A percentile compares a stretch with the other conserved stretches of the same genome.
phyloP scores from a whole-genome alignment of 2,797 vertebrate species.

The Chaenodraco wilsoni region DNA sequence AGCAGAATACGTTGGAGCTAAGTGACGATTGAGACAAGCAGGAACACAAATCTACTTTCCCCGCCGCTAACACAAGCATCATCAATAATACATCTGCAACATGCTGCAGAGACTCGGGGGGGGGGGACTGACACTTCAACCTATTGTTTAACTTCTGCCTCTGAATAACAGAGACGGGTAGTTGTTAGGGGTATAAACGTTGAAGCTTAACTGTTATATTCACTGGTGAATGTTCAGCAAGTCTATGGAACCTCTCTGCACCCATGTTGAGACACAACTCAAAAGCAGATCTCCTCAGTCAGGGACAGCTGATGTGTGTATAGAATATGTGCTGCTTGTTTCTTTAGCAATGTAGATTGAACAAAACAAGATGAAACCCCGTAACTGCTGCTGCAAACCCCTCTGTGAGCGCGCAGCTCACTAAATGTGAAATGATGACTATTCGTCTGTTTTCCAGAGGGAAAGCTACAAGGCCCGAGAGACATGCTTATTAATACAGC shows the following conservation, averaged over 20 bases:
- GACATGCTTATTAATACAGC: neutral
- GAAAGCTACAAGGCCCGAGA: conserved; percentile 15
- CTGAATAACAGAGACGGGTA: conserved; percentile 5
- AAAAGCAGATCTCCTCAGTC: conserved; percentile 16
- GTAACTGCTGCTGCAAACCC: neutral
- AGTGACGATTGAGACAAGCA: conserved; percentile 23
- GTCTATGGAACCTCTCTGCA: conserved; percentile 15
- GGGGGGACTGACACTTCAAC: neutral
- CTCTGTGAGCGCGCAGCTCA: neutral
- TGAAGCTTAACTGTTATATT: too few species aligned
- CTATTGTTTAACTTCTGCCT: neutral
- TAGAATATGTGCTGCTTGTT: conserved; percentile 16
- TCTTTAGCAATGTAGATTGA: neutral
- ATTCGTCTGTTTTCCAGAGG: conserved; percentile 21
- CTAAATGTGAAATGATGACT: conserved; percentile 25
- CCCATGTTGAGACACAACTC: conserved; percentile 12
- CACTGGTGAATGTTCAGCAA: neutral
- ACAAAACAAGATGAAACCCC: neutral
- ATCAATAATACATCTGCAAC: conserved; percentile 49
- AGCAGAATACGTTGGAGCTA: conserved; percentile 19
- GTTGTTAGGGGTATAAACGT: too few species aligned
- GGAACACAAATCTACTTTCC: conserved; percentile 17
- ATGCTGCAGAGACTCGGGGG: conserved; percentile 17
- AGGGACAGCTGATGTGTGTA: conserved; percentile 16
- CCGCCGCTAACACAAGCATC: conserved; percentile 32